phyloP scores from a whole-genome alignment of 1,140 invertebrate genomes.

The Neocloeon triangulifer region DNA sequence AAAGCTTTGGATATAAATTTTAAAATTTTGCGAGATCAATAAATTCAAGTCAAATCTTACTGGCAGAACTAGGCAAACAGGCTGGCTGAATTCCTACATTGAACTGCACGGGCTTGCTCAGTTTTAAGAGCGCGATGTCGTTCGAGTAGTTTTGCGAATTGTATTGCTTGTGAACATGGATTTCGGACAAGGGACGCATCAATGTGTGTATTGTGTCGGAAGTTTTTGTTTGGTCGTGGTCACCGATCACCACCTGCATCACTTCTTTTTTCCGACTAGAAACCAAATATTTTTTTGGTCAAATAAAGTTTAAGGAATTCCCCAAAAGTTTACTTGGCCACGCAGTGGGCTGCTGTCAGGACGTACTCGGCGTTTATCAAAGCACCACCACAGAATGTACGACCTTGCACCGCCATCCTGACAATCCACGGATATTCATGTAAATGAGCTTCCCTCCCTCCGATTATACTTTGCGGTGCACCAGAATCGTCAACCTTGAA shows the following conservation, averaged over 20 bases:
- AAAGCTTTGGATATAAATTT: too few relatives aligned
- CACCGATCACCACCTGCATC: conserved; percentile 31
- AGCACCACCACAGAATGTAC: conserved; percentile 73
- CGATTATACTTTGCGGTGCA: conserved; percentile 45
- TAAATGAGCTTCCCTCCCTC: conserved; percentile 48
- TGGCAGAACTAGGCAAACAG: conserved; percentile 42
- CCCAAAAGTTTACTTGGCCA: conserved; percentile 29
- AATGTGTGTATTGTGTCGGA: conserved; percentile 48
- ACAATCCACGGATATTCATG: conserved; percentile 76
- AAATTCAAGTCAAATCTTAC: too few relatives aligned
- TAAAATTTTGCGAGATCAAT: too few relatives aligned
- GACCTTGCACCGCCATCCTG: conserved; percentile 56
- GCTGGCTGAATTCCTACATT: conserved; percentile 56
- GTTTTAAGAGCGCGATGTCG: conserved; percentile 56
- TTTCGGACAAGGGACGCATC: conserved; percentile 49
- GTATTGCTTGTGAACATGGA: conserved; percentile 57
- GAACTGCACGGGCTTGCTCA: conserved; percentile 51
- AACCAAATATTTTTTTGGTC: too few relatives aligned
- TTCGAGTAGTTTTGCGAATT: conserved; percentile 67
- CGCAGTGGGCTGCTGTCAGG: conserved; percentile 40
- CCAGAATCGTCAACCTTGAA: conserved; percentile 41
- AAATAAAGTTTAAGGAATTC: too few relatives aligned
- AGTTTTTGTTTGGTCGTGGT: conserved; percentile 55
- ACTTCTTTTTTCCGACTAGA: conserved; percentile 11
- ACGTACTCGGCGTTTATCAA: conserved; percentile 47